phyloP scores from a whole-genome alignment of 1,140 invertebrate species.

The Ceratosolen fusciceps region DNA sequence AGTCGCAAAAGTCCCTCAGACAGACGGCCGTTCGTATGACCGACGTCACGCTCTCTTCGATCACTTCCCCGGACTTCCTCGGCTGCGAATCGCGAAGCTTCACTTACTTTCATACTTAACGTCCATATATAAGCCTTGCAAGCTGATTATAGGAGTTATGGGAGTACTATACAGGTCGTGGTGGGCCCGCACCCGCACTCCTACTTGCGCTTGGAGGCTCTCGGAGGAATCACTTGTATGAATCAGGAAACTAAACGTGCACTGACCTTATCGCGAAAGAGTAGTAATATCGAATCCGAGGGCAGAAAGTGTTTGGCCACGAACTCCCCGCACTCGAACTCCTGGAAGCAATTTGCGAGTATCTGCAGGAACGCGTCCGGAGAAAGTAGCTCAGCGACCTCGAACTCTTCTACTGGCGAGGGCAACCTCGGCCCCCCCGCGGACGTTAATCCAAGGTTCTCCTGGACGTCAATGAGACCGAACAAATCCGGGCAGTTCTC shows the following conservation, averaged over 20 bases:
- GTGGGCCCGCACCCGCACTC: too few species aligned
- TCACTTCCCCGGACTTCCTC: background rate
- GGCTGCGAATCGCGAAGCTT: too few species aligned
- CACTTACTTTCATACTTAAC: too few species aligned
- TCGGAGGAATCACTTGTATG: too few species aligned
- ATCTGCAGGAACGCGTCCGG: conserved; percentile 51
- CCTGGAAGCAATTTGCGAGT: conserved; percentile 68
- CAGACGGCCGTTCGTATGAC: conserved; percentile 70
- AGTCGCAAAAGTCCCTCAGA: conserved; percentile 73
- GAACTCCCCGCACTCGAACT: conserved; percentile 60
- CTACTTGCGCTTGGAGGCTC: too few species aligned
- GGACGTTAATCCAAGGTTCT: conserved; percentile 8
- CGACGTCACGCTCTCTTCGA: conserved; percentile 6
- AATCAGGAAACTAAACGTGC: too few species aligned
- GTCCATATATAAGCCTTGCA: too few species aligned
- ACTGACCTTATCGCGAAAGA: conserved; percentile 64
- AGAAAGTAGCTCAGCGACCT: conserved; percentile 53
- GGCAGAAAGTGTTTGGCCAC: conserved; percentile 63
- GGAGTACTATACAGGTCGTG: too few species aligned
- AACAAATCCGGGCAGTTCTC: conserved; percentile 45
- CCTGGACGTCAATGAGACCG: conserved; percentile 44
- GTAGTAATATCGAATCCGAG: conserved; percentile 67
- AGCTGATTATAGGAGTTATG: too few species aligned
- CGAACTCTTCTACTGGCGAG: conserved; percentile 54
- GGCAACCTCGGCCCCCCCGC: conserved; percentile 21